Conservation (phyloP, 2,797 vertebrate species). For the Benthosema pterotum region DNA sequence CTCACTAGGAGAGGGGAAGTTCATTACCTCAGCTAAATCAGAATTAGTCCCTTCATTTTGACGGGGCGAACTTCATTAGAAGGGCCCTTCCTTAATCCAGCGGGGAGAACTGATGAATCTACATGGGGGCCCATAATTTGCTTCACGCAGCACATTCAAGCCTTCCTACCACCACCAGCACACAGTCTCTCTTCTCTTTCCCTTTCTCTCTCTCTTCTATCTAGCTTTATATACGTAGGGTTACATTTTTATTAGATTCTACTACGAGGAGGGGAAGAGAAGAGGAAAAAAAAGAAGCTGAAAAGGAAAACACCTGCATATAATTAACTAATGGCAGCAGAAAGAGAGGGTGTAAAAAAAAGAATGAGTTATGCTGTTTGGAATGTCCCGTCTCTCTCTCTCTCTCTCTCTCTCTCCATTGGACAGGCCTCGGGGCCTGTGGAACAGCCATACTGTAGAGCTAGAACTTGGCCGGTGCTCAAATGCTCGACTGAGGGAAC, state of each 20-base stretch:
- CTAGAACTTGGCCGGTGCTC: conserved; percentile 69
- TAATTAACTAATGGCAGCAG: conserved; percentile 80
- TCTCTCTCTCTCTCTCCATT: no score
- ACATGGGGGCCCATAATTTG: conserved; percentile 94
- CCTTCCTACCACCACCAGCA: conserved; percentile 81
- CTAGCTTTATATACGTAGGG: conserved; percentile 81
- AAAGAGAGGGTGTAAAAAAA: conserved; percentile 63
- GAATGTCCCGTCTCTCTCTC: conserved; percentile 76
- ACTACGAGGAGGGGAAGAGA: conserved; percentile 54
- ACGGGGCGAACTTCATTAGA: conserved; percentile 99
- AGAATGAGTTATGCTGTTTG: conserved; percentile 75
- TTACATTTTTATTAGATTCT: conserved; percentile 83
- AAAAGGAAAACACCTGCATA: conserved; percentile 80
- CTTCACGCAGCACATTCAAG: conserved; percentile 94
- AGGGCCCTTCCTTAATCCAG: conserved; percentile 98
- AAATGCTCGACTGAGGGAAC: conserved; percentile 63
- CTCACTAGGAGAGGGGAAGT: conserved; percentile 99
- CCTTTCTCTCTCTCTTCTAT: conserved; percentile 52
- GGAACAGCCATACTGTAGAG: conserved; percentile 56
- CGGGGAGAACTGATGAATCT: conserved; percentile 99
- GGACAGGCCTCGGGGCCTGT: conserved; percentile 71
- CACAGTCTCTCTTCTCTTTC: conserved; percentile 48
- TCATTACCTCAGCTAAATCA: conserved; percentile 99
- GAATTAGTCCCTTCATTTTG: conserved; percentile 99
- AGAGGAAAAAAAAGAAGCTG: conserved; percentile 48